phyloP scores from a whole-genome alignment of 2,797 vertebrate species.

The Gouania willdenowi region DNA sequence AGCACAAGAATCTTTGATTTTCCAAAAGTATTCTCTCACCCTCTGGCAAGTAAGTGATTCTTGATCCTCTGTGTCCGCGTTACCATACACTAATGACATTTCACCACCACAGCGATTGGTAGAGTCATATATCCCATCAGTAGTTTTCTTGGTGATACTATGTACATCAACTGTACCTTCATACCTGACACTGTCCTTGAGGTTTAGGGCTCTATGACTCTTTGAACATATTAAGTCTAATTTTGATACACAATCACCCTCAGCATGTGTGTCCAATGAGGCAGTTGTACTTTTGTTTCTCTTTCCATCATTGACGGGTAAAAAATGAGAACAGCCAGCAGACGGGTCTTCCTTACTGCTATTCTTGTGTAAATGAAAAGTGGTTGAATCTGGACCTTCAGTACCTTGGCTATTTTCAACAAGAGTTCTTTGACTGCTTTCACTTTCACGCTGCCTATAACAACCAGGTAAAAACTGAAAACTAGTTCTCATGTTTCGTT shows the following conservation, averaged over 20 bases:
- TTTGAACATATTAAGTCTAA: neutral
- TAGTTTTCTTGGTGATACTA: neutral
- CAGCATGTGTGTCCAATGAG: too few species aligned
- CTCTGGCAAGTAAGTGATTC: slow-evolving; percentile 71
- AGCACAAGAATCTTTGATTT: slow-evolving; percentile 53
- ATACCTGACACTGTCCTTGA: slow-evolving; percentile 34
- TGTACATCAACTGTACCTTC: slow-evolving; percentile 3
- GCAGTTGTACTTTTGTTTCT: too few species aligned
- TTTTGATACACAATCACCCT: neutral
- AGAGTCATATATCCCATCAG: neutral
- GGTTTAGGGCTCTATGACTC: neutral
- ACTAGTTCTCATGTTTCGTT: slow-evolving; percentile 42
- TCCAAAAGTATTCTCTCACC: slow-evolving; percentile 41
- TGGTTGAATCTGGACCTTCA: neutral
- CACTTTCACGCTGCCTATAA: slow-evolving; percentile 2
- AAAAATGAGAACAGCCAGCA: slow-evolving; percentile 39
- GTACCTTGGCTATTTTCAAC: neutral
- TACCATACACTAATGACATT: neutral
- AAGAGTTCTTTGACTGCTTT: slow-evolving; percentile 1
- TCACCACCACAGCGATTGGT: neutral
- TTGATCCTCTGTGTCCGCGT: neutral
- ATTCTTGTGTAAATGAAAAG: neutral
- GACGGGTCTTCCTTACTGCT: slow-evolving; percentile 16
- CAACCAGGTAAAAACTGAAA: slow-evolving; percentile 20
- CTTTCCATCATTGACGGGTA: too few species aligned